These are phyloP conservation scores for Semotilus atromaculatus DNA, from an alignment of 2,797 vertebrate genomes.

Conservation along the genomic window DNA sequence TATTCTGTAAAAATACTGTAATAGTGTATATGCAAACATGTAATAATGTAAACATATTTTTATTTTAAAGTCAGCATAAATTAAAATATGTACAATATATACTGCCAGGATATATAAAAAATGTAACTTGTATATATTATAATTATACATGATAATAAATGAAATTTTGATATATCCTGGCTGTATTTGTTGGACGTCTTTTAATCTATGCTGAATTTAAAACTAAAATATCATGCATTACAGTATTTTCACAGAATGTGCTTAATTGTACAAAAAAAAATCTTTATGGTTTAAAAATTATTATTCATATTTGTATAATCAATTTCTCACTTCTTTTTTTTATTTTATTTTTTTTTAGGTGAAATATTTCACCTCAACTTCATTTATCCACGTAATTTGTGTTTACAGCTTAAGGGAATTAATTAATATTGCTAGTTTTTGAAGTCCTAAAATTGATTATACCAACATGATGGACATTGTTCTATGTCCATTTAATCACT, in stretches of 20 bases:
- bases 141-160: too few relatives aligned
- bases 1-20: not conserved
- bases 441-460: conserved; percentile 11
- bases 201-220: too few relatives aligned
- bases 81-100: not conserved
- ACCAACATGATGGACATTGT: conserved; percentile 23
- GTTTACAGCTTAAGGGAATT: too few relatives aligned
- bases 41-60: too few relatives aligned
- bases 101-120: not conserved
- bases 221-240: not conserved
- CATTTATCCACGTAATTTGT: not conserved
- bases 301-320: not conserved
- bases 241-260: not conserved
- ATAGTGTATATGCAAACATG: too few relatives aligned
- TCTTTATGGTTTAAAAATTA: not conserved
- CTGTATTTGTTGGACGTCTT: not conserved
- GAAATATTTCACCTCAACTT: not conserved
- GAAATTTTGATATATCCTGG: not conserved
- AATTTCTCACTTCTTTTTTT: not conserved
- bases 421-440: conserved; percentile 1
- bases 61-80: not conserved
- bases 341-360: not conserved
- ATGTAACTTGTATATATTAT: too few relatives aligned
- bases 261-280: not conserved
- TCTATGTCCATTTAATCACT: conserved; percentile 38